Evolutionary conservation across 2,113 vertebrate species (phyloP), one percentile per base, ranked within the genome.

Genomic region (Brienomyrus longianalis): DNA sequence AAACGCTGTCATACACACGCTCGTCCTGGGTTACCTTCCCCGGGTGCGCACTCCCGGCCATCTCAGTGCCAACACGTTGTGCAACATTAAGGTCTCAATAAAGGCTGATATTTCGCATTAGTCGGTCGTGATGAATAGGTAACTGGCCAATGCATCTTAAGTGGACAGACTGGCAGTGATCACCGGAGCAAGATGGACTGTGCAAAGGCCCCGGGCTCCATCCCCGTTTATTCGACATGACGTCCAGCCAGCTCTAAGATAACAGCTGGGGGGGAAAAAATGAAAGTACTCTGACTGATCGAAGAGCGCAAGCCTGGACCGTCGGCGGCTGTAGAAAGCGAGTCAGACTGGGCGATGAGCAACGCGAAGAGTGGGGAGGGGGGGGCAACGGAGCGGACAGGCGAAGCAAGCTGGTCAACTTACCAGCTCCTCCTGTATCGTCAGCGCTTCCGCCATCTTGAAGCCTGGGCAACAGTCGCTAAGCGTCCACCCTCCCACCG

Each of bases 361-460:
- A 74, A 74, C 2, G 5, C 70, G 35, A 77, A 77, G 15, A 5
- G 70, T 5, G 8, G 23, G 27, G 59, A n/a, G n/a, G 19, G 5
- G 19, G 5, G 31, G 21, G 15, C 8, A n/a, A 17, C 70, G 10
- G 35, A 80, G 13, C 35, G 74, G 35, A 39, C 74, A 80, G 31
- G 74, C 74, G 17, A 84, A n/a, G 13, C 85, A 74, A 91, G 52
- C 66, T 54, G 56, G 88, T 91, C 35, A 91, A 91, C 92, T 96
- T 95, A 96, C 96, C 95, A 95, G 95, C 93, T 96, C 95, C 95
- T 96, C 96, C 94, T 95, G 95, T 93, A 93, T 92, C 94, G 96
- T 96, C 94, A 96, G 93, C 95, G 96, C 95, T 96, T 96, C 96
- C 95, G 95, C 96, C 96, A 96, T 96, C 95, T 96, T 96, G 96